Evolutionary conservation across 2,797 vertebrate species (phyloP), one percentile per base, ranked within the genome.

Genomic region (Diceros bicornis): DNA sequence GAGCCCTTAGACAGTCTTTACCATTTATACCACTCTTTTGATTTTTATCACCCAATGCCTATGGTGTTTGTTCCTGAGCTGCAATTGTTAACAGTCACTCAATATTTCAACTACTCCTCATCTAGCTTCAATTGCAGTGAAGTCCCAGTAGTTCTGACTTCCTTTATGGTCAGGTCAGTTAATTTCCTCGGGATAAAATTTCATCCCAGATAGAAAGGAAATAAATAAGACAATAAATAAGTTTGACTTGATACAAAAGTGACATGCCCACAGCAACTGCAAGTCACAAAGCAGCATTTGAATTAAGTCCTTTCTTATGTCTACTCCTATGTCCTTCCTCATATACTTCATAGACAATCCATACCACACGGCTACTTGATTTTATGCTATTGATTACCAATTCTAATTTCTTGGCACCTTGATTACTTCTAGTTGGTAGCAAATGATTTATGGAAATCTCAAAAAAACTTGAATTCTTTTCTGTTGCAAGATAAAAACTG

Each of bases 131-230:
- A 69, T 37, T 93, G 55, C 21, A 18, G 8, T 69, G 68, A 88
- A 96, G 47, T 94, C 74, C 11, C 71, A n/a, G 20, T 72, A 55
- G 23, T 84, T 92, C 44, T 93, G 85, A 34, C 17, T 81, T 92
- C 59, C 6, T 96, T 89, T 89, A 44, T 93, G 72, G 32, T 78
- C 55, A 97, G 75, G n/a, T 69, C 75, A 90, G 25, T 92, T 86
- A 64, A 95, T 52, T 86, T 95, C 52, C 44, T 91, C 29, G 7
- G 94, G 44, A 87, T 91, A 97, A 95, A 97, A 79, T 91, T 89
- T 82, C 55, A 68, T 85, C 37, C 52, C 55, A 91, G 37, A n/a
- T 87, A 82, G 41, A 89, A 83, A 93, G 6, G 32, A 89, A 88
- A 91, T 90, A 91, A 82, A 37, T 37, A 71, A 94, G 82, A 91